Evolutionary conservation across 2,797 vertebrate genomes (phyloP).

Genomic region (Carduelis carduelis): DNA sequence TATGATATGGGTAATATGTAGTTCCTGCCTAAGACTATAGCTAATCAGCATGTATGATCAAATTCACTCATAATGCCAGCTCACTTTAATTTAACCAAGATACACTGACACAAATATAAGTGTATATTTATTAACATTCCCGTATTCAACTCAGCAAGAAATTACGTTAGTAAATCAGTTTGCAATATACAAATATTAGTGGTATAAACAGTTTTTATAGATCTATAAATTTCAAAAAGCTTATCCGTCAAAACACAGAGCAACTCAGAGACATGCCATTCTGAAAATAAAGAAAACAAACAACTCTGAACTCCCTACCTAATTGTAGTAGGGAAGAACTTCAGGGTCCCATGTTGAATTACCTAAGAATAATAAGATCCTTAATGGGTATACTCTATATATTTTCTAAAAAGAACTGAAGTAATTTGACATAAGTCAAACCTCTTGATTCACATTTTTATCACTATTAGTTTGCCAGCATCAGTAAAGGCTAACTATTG

Average conservation of each 20-base stretch:
- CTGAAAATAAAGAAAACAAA: background rate
- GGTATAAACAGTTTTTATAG: background rate
- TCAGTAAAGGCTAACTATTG: slow-evolving; percentile 33
- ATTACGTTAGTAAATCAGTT: background rate
- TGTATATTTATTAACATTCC: slow-evolving; percentile 47
- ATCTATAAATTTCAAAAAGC: background rate
- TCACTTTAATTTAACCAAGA: slow-evolving; percentile 42
- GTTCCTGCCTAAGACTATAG: background rate
- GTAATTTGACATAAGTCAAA: background rate
- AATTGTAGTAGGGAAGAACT: background rate
- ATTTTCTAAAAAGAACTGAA: slow-evolving; percentile 3
- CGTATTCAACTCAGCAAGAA: slow-evolving; percentile 2
- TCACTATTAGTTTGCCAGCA: background rate
- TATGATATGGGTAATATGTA: background rate
- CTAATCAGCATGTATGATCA: background rate
- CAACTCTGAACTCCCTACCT: background rate
- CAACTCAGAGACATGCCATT: background rate
- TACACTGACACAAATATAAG: slow-evolving; percentile 29
- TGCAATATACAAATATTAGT: background rate
- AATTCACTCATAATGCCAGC: slow-evolving; percentile 13
- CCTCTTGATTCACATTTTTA: background rate
- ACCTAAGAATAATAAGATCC: background rate
- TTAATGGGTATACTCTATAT: background rate
- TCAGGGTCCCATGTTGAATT: background rate
- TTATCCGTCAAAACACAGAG: background rate